Evolutionary conservation across 1,140 invertebrate genomes (phyloP), one percentile per base, ranked within the genome.

Genomic region (Drosophila setifemur): DNA sequence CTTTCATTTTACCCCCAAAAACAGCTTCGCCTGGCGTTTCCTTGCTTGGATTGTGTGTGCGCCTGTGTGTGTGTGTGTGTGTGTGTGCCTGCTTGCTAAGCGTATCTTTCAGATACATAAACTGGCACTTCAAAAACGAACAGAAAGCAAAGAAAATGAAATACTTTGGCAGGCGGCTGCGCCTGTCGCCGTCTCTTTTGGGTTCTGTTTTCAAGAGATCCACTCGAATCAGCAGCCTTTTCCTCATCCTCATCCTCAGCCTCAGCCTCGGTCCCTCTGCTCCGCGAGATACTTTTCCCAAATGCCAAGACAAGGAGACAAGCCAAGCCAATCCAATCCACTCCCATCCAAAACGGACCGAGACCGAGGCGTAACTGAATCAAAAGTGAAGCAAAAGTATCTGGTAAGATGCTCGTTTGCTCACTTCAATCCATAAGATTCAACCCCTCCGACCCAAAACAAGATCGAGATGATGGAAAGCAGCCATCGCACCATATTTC

Each of bases 401-500:
- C 74, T 78, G 50, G 69, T 58, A 66, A 77, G 73, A 82, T 82
- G 71, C 63, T 74, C 47, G 47, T 73, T 74, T 73, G 61, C 61
- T 58, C 63, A 77, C 73, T 82, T 83, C 61, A 68, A 55, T 70
- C 18, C 54, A 11, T 28, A 48, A 25, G 11, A 42, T 49, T 12
- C 33, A 26, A 18, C 18, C 23, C 55, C 42, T 29, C 39, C 28
- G 50, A 28, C 29, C 60, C 58, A 52, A 63, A 54, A 39, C 49
- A 16, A 58, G 47, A 73, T 68, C 64, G 48, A 58, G 40, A 73
- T 86, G 81, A 86, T 81, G 81, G 81, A 86, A 86, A 86, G 82
- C 81, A 86, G 81, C 81, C 81, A 86, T 86, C 72, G 81, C 82
- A 74, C 88, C 87, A 89, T 88, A 89, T 88, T 89, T 89, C 87